A percentile compares a stretch with the other conserved stretches of the same genome.
Conservation (phyloP, 2,797 vertebrate species). For the Pseudotriccus pelzelni region DNA sequence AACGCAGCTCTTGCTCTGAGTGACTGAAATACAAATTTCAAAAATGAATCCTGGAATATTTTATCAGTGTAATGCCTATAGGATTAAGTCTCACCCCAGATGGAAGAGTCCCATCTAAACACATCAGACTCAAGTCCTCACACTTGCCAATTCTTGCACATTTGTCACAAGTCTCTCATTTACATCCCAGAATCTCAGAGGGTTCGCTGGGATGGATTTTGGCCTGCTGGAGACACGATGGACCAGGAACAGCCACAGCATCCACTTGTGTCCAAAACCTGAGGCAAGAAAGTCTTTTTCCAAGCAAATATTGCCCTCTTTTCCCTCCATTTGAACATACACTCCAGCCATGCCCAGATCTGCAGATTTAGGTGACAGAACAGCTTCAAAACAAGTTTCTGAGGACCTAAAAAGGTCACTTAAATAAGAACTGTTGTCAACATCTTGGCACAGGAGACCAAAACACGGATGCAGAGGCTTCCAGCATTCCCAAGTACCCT, state of each 20-base stretch:
- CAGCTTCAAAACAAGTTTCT: neutral
- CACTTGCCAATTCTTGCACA: conserved; percentile 7
- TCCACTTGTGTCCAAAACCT: neutral
- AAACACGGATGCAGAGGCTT: neutral
- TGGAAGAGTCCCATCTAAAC: neutral
- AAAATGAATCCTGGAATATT: neutral
- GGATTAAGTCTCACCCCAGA: neutral
- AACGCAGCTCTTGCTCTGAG: neutral
- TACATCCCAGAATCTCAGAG: neutral
- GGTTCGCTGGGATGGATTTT: neutral
- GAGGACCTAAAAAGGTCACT: neutral
- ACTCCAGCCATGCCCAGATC: neutral
- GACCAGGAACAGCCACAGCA: neutral
- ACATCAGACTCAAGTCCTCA: neutral
- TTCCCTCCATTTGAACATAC: neutral
- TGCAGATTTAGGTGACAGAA: neutral
- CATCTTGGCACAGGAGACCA: neutral
- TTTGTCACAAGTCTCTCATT: neutral
- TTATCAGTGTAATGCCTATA: neutral
- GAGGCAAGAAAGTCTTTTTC: neutral
- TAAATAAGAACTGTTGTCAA: neutral
- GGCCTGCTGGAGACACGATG: neutral
- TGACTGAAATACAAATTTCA: conserved; percentile 9
- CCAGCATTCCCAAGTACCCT: neutral
- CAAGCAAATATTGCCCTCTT: neutral